Base-by-base conservation (phyloP, 2,888 invertebrate genomes). In the Habrosyne pyritoides region DNA sequence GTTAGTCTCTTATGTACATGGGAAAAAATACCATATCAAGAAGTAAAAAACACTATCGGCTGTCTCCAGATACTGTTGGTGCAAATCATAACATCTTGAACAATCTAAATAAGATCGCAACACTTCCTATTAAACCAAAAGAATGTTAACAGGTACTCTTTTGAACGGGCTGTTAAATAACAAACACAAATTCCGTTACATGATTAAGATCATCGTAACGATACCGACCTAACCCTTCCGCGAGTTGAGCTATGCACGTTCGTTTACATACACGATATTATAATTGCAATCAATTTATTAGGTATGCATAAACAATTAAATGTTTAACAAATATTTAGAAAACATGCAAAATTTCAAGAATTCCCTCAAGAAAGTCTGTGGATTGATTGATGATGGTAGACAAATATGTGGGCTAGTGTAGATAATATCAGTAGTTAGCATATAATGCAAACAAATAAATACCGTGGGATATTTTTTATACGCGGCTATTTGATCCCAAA, bases 171-270 rank as follows among this genome's bases (percentile, higher is more conserved):
- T 56, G 61, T 57, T 54, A 63, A 56, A 64, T 69, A 60, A 67
- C 65, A 71, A 72, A 72, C 55, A 59, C 54, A 64, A 63, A 61
- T 60, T 66, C 59, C 63, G 61, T 72, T 71, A 73, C 69, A 64
- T 72, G 64, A 63, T 65, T 60, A 63, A 66, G 56, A 63, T 68
- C 62, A 64, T 67, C 63, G 66, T 72, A 73, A 72, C 66, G 57
- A 63, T 64, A 63, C 48, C 53, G 66, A 69, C 71, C 68, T 52
- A 66, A 69, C 70, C 68, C 71, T 78, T 76, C 77, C 77, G 77
- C 75, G 66, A 69, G 56, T 67, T 66, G 53, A 61, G 55, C 69
- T 59, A 66, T 69, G 67, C 66, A 70, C 66, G 71, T 61, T 61
- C 58, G 57, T 71, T 75, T 67, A 73, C 68, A 64, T 64, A 67